phyloP scores from a whole-genome alignment of 2,113 vertebrate genomes.

The Alectura lathami region DNA sequence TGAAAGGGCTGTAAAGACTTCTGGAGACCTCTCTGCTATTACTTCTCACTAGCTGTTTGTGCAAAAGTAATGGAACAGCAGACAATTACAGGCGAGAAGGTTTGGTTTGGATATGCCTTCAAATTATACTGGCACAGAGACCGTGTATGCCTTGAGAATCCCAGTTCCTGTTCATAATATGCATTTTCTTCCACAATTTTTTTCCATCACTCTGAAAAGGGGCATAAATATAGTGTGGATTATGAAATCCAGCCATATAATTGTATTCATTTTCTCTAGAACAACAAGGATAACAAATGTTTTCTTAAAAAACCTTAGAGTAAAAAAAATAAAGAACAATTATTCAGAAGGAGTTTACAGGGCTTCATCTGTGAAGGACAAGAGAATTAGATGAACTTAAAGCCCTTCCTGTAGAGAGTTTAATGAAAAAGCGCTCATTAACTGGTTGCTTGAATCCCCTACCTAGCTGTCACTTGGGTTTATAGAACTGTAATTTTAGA shows the following conservation, averaged over 20 bases:
- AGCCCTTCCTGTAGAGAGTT: neutral
- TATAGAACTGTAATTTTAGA: neutral
- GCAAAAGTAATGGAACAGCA: neutral
- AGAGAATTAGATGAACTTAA: neutral
- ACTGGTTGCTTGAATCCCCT: neutral
- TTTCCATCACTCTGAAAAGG: neutral
- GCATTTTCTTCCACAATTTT: neutral
- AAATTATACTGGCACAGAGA: neutral
- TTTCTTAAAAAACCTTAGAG: neutral
- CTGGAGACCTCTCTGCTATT: neutral
- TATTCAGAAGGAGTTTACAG: neutral
- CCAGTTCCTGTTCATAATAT: neutral
- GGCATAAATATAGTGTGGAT: neutral
- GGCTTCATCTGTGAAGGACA: neutral
- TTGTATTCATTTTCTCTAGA: neutral
- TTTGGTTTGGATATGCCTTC: neutral
- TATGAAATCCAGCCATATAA: neutral
- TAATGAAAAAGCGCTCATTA: constrained; percentile 29
- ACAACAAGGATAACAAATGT: neutral
- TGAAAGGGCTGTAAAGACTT: neutral
- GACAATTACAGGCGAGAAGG: neutral
- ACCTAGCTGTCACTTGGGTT: neutral
- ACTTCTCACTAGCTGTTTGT: neutral
- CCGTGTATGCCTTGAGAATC: neutral
- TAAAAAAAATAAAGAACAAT: neutral